Evolutionary conservation across 2,113 vertebrate genomes (phyloP).

Genomic region (Athene noctua): DNA sequence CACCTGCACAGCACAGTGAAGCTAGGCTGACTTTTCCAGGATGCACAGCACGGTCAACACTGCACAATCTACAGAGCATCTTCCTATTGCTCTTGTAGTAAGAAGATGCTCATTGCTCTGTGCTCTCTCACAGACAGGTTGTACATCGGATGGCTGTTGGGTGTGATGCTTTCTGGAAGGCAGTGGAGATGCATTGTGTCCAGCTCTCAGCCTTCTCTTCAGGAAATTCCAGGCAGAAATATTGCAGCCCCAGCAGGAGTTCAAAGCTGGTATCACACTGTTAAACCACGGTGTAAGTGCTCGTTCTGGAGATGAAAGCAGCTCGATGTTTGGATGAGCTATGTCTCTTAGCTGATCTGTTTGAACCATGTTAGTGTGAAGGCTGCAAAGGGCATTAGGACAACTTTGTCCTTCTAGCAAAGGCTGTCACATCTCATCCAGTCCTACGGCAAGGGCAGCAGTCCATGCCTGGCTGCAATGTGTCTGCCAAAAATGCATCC

Average conservation of each 20-base stretch:
- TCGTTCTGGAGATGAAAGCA: background rate
- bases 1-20: background rate
- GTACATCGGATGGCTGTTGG: background rate
- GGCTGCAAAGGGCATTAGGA: background rate
- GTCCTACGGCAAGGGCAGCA: background rate
- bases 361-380: background rate
- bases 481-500: background rate
- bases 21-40: background rate
- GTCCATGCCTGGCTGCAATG: background rate
- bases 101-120: fast-evolving
- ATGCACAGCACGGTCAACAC: too few species aligned
- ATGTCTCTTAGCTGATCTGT: background rate
- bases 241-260: background rate
- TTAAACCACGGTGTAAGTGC: background rate
- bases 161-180: background rate
- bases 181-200: background rate
- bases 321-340: background rate
- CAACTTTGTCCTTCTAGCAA: background rate
- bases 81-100: background rate
- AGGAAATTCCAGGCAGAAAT: background rate
- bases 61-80: background rate
- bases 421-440: background rate
- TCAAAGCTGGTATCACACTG: background rate
- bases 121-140: background rate
- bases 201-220: background rate